Evolutionary conservation across 1,140 invertebrate species (phyloP).

Genomic region (Zophobas atratus): DNA sequence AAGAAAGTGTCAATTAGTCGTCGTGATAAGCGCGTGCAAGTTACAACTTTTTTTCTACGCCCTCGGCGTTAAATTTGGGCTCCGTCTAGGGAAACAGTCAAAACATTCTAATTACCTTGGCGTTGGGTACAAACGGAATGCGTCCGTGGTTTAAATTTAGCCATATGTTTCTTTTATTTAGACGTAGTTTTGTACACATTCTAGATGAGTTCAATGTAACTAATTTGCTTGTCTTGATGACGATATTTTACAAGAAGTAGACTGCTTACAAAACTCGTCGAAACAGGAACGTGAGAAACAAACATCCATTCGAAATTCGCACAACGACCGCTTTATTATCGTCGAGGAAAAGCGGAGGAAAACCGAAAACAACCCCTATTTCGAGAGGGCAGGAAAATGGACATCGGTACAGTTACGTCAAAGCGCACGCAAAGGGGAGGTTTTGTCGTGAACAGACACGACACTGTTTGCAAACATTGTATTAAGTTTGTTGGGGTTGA

Average conservation of each 20-base stretch:
- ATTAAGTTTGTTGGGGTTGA: no score
- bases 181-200: constrained; percentile 33
- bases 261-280: not conserved
- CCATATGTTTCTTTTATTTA: constrained; percentile 45
- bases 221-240: constrained; percentile 24
- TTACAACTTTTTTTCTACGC: not conserved
- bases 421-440: not conserved
- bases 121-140: constrained; percentile 45
- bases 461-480: no score
- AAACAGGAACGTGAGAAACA: constrained; percentile 26
- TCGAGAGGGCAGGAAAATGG: not conserved
- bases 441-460: not conserved
- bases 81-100: constrained; percentile 34
- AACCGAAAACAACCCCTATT: not conserved
- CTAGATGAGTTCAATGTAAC: constrained; percentile 47
- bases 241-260: constrained; percentile 3
- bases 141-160: constrained; percentile 46
- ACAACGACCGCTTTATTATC: constrained; percentile 21
- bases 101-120: constrained; percentile 50
- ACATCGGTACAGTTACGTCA: constrained; percentile 3
- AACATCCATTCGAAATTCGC: not conserved
- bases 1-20: no score
- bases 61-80: not conserved
- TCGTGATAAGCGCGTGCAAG: not conserved
- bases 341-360: not conserved